A percentile compares a stretch with the other conserved stretches of the same genome.
Conservation (phyloP, 2,888 invertebrate genomes). For the Nephrotoma guestfalica region DNA sequence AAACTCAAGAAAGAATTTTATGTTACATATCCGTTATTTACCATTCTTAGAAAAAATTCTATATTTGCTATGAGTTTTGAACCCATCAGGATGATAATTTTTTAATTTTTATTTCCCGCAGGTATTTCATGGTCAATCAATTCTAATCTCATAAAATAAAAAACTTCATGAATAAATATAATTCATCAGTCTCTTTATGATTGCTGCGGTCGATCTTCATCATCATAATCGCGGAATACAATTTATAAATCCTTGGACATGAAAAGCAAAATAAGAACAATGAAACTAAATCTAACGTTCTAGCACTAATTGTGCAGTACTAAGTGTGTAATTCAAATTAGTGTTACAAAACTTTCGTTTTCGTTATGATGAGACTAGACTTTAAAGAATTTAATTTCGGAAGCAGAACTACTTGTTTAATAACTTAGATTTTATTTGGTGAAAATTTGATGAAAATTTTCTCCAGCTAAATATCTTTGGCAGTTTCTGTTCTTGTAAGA, state of each 20-base stretch:
- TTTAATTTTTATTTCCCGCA: neutral
- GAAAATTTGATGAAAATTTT: too few species aligned
- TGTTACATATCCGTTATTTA: neutral
- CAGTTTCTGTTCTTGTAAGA: too few species aligned
- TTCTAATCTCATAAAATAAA: neutral
- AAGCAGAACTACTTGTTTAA: too few species aligned
- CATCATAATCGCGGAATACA: neutral
- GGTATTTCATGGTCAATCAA: neutral
- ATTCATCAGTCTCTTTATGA: neutral
- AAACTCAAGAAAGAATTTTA: neutral
- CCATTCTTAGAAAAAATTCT: neutral
- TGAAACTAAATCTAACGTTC: neutral
- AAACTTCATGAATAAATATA: too few species aligned
- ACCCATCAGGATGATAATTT: neutral
- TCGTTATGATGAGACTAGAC: neutral
- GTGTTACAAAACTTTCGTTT: neutral
- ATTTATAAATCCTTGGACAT: neutral
- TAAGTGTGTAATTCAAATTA: neutral
- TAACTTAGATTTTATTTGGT: too few species aligned
- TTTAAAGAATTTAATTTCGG: too few species aligned
- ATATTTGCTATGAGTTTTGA: neutral
- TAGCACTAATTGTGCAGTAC: neutral
- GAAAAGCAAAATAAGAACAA: neutral
- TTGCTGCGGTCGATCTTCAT: neutral
- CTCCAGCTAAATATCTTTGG: too few species aligned